Conservation (phyloP, 2,888 invertebrate genomes). For the Reticulitermes lucifugus region DNA sequence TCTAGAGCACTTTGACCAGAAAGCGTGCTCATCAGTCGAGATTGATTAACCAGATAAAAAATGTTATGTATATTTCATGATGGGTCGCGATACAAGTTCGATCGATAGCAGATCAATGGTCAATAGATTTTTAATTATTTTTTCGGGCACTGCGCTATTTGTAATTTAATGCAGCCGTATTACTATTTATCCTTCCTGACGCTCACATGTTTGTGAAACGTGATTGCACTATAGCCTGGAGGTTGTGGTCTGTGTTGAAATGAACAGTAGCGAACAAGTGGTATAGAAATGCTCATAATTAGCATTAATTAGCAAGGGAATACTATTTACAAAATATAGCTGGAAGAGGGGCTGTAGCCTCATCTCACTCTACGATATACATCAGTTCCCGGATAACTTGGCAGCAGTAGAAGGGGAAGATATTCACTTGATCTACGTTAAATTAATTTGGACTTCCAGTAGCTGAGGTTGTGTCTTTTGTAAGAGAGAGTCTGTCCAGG, state of each 20-base stretch:
- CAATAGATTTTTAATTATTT: slow-evolving; percentile 25
- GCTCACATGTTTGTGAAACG: background rate
- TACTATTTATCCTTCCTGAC: background rate
- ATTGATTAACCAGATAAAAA: background rate
- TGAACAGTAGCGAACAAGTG: slow-evolving; percentile 26
- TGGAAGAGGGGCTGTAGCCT: background rate
- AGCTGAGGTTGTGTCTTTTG: slow-evolving; percentile 5
- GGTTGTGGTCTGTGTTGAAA: background rate
- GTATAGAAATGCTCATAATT: slow-evolving; percentile 43
- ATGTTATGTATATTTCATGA: background rate
- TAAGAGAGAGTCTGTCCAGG: background rate
- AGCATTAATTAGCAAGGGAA: slow-evolving; percentile 41
- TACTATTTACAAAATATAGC: slow-evolving; percentile 3
- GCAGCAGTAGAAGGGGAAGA: background rate
- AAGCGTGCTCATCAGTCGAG: background rate
- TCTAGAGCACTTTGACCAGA: background rate
- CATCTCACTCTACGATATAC: background rate
- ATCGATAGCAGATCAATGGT: background rate
- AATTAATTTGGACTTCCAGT: slow-evolving; percentile 9
- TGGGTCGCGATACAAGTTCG: background rate
- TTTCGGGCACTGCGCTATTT: background rate
- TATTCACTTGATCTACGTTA: slow-evolving; percentile 11
- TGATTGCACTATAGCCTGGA: background rate
- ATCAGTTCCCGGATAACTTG: slow-evolving; percentile 9
- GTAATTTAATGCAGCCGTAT: slow-evolving; percentile 7